Conservation (phyloP, 2,113 vertebrate genomes). For the Centropus unirufus region DNA sequence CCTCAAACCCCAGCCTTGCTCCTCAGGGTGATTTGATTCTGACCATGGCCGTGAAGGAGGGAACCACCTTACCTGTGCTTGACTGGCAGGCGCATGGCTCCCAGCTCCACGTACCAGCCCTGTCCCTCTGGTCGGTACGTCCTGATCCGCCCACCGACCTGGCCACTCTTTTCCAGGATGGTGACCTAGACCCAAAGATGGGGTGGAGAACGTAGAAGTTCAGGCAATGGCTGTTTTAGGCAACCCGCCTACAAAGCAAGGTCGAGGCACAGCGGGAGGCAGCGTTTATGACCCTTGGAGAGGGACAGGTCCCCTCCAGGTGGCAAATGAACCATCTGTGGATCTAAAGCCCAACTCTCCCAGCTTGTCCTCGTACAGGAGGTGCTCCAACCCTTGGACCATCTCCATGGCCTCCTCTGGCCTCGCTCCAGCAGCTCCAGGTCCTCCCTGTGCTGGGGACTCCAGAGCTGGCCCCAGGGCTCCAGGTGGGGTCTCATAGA, state of each 20-base stretch:
- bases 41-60: fast-evolving
- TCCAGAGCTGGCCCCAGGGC: too few species aligned
- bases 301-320: background rate
- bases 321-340: background rate
- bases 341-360: background rate
- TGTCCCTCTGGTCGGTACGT: background rate
- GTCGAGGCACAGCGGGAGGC: background rate
- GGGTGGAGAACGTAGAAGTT: fast-evolving
- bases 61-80: background rate
- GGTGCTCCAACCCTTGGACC: too few species aligned
- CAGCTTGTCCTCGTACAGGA: too few species aligned
- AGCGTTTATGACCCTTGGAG: fast-evolving
- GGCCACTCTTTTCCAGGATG: background rate
- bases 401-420: too few species aligned
- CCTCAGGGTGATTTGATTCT: fast-evolving
- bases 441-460: too few species aligned
- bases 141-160: background rate
- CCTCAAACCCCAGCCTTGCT: fast-evolving
- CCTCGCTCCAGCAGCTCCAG: too few species aligned
- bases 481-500: too few species aligned
- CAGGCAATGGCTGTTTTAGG: background rate
- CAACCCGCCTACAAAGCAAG: background rate
- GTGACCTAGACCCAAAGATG: background rate
- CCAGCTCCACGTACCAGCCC: slow-evolving; percentile 46
- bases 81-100: slow-evolving; percentile 8